Base-by-base conservation (phyloP, 2,888 invertebrate species). In the Cephonodes hylas region DNA sequence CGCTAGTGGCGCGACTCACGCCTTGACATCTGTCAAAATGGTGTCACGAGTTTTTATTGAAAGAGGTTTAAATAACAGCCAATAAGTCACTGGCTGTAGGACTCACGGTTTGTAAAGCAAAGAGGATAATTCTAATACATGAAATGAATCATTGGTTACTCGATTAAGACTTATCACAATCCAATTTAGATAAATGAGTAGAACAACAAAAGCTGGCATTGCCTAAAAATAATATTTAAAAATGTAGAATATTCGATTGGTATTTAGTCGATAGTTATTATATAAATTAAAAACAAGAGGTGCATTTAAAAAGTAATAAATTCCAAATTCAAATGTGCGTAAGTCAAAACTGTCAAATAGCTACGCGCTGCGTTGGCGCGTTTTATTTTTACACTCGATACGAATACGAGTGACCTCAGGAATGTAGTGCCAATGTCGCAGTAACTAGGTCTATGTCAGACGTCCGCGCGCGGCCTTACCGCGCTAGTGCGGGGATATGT, bases 371-470 rank as follows among this genome's bases (percentile, higher is more conserved):
- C 66, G 71, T 66, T 68, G 66, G 78, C 74, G 72, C 70, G 82
- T 81, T 84, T 85, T 91, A 90, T 91, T 88, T 91, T 91, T 89
- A 90, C 85, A 88, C 83, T 77, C 76, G 83, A 79, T 83, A 80
- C 86, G 80, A 80, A 79, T 83, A 80, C 86, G 80, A 80, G 79
- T 86, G 91, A 89, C 91, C 91, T 91, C 82, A 83, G 86, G 90
- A 92, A 92, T 92, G 91, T 91, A 92, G 91, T 92, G 91, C 91
- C 91, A 92, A 92, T 92, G 91, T 90, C 91, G 80, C 78, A 69
- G 81, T 85, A 92, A 80, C 88, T 91, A 85, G 91, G 91, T 92
- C 91, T 92, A 86, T 92, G 91, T 91, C 91, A 90, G 77, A 72
- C 80, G 71, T 62, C 67, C 63, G 77, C 73, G 76, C 80, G 79